phyloP scores from a whole-genome alignment of 2,888 invertebrate species.

The Anoplius nigerrimus region DNA sequence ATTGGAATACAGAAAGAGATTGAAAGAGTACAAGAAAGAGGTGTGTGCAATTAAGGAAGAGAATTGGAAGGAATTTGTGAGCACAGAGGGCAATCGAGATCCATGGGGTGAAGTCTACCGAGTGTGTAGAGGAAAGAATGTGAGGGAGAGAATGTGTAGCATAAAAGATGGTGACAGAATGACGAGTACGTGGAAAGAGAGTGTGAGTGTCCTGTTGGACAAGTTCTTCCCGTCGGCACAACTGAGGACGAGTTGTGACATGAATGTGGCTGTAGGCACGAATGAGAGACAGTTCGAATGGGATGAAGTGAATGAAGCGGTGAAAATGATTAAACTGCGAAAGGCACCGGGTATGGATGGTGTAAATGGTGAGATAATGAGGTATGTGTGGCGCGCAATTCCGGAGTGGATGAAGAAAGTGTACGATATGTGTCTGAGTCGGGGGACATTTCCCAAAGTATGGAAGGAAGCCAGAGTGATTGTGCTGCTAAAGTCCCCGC shows the following conservation, averaged over 20 bases:
- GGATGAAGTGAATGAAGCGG: too few relatives aligned
- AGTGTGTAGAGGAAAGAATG: neutral
- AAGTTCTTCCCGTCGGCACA: neutral
- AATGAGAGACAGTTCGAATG: neutral
- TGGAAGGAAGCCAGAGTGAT: conserved; percentile 6
- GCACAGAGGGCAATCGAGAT: neutral
- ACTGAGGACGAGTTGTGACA: neutral
- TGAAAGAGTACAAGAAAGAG: neutral
- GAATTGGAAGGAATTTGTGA: conserved; percentile 14
- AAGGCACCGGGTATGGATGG: conserved; percentile 14
- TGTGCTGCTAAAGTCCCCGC: conserved; percentile 4
- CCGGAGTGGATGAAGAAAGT: conserved; percentile 11
- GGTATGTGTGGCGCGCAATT: too few relatives aligned
- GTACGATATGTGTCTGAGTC: conserved; percentile 7
- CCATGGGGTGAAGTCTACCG: conserved; percentile 15
- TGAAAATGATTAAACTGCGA: neutral
- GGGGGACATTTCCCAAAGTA: neutral
- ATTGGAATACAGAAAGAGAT: neutral
- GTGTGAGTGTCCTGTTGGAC: neutral
- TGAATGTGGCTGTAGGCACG: neutral
- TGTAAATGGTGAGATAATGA: neutral
- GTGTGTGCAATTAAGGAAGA: neutral
- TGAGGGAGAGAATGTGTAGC: neutral
- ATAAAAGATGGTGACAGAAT: conserved; percentile 5
- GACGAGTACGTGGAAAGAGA: neutral